Evolutionary conservation across 2,797 vertebrate species (phyloP).

Genomic region (Silurus lanzhouensis): DNA sequence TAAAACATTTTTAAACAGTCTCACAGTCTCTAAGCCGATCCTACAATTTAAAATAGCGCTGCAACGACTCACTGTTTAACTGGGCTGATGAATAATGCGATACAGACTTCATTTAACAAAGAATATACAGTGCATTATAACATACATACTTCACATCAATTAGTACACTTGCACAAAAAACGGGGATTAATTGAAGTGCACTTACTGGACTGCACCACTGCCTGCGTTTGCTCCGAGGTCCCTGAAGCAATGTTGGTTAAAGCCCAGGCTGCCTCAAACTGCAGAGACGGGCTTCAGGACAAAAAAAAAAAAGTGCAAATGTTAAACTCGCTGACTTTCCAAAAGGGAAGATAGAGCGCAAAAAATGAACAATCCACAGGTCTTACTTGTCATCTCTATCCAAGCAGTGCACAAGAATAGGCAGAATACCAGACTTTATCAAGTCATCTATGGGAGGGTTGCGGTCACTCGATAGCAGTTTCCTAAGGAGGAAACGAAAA

Average conservation of each 20-base stretch:
- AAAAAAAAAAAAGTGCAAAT: neutral
- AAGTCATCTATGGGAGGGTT: constrained; percentile 98
- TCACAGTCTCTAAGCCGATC: neutral
- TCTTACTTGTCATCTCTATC: constrained; percentile 99
- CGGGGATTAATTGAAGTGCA: constrained; percentile 44
- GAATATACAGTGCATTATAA: neutral
- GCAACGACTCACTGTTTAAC: neutral
- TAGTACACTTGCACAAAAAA: neutral
- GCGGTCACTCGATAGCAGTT: constrained; percentile 97
- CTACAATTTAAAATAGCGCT: neutral
- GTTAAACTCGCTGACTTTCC: neutral
- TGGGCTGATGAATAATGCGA: no score
- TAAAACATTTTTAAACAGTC: neutral
- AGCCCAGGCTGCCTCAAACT: constrained; percentile 99
- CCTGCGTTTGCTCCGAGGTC: constrained; percentile 98
- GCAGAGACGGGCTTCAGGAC: constrained; percentile 88
- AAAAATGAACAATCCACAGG: neutral
- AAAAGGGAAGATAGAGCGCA: neutral
- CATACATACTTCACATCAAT: neutral
- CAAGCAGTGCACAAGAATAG: constrained; percentile 98
- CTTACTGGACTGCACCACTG: constrained; percentile 98
- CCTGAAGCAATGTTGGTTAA: constrained; percentile 98
- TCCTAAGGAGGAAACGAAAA: constrained; percentile 74
- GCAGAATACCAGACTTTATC: constrained; percentile 98
- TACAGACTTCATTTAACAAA: neutral